Evolutionary conservation across 92 coral and sea anemone species (phyloP).

Genomic region (Actinernus sp.): DNA sequence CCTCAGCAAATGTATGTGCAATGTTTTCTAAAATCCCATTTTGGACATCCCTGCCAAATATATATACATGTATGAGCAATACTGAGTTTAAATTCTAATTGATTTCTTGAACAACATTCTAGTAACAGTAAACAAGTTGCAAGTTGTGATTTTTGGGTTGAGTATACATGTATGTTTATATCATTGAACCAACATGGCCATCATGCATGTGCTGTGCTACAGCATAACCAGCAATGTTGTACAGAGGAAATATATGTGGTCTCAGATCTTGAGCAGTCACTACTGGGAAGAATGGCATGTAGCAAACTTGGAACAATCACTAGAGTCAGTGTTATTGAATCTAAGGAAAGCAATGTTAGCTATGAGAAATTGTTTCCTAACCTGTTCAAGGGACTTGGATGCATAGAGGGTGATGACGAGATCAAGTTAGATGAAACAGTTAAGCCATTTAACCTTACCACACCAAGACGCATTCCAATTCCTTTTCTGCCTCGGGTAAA

Average conservation of each 20-base stretch:
- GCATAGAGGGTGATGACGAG: constrained; percentile 56
- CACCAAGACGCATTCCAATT: constrained; percentile 57
- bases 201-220: no score
- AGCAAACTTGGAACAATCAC: constrained; percentile 36
- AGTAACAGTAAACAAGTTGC: no score
- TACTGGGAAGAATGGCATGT: constrained; percentile 50
- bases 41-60: constrained; percentile 86
- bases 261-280: constrained; percentile 30
- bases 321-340: constrained; percentile 24
- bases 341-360: not conserved
- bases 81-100: no score
- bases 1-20: constrained; percentile 48
- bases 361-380: constrained; percentile 40
- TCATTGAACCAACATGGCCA: no score
- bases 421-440: constrained; percentile 29
- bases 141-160: no score
- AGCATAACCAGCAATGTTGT: no score
- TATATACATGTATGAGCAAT: not conserved
- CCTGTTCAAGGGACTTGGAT: constrained; percentile 61
- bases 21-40: constrained; percentile 80
- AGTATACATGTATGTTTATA: no score
- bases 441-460: constrained; percentile 54
- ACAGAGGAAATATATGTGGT: constrained; percentile 36
- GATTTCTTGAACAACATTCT: no score
- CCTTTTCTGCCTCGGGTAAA: constrained; percentile 54